Evolutionary conservation across 2,797 vertebrate species (phyloP).

Genomic region (Epinephelus malabaricus): DNA sequence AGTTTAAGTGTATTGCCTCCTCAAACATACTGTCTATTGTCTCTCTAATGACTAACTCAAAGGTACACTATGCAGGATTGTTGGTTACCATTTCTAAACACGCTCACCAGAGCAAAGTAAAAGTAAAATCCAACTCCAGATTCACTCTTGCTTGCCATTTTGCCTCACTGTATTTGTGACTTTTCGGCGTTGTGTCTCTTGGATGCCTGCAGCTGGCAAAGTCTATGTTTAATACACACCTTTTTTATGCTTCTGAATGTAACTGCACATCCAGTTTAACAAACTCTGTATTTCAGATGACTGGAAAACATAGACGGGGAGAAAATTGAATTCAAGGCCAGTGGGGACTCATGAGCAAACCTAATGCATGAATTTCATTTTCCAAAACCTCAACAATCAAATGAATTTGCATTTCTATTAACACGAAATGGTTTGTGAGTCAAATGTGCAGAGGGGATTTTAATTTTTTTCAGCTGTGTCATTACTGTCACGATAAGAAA

Average conservation of each 20-base stretch:
- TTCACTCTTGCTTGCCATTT: too few relatives aligned
- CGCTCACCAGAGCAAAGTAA: too few relatives aligned
- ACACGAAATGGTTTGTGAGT: neutral
- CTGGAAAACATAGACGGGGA: slow-evolving; percentile 10
- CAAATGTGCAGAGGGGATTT: neutral
- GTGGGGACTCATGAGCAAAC: neutral
- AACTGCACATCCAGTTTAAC: neutral
- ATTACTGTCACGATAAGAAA: neutral
- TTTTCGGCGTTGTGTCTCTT: too few relatives aligned
- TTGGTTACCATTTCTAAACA: too few relatives aligned
- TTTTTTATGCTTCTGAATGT: neutral
- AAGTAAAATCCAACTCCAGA: too few relatives aligned
- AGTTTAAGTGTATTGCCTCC: neutral
- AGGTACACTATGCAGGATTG: too few relatives aligned
- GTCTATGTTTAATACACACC: too few relatives aligned
- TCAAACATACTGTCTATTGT: neutral
- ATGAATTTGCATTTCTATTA: neutral
- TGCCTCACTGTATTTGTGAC: too few relatives aligned
- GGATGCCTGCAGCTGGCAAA: too few relatives aligned
- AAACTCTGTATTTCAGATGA: neutral
- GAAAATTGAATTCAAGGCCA: slow-evolving; percentile 10
- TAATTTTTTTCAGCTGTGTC: neutral
- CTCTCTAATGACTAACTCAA: neutral
- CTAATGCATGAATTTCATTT: neutral
- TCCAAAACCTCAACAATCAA: slow-evolving; percentile 21